Conservation (phyloP, 2,113 vertebrate species). For the Prietella phreatophila region DNA sequence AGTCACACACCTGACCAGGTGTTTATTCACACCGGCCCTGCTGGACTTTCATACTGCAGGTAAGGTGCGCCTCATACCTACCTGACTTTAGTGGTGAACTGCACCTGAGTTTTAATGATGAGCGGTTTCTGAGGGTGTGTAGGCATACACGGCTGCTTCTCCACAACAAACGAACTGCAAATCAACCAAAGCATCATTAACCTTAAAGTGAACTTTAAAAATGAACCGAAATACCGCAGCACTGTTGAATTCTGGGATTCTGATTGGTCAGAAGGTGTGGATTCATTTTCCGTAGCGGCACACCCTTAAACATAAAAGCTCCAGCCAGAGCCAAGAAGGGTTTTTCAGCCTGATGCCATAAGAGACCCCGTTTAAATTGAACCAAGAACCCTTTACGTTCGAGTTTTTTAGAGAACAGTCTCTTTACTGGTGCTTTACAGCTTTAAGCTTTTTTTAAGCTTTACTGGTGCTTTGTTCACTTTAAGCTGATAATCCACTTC, state of each 20-base stretch:
- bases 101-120: conserved; percentile 94
- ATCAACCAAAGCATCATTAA: conserved; percentile 1
- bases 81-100: conserved; percentile 97
- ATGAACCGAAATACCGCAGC: background rate
- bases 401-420: no score
- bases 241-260: background rate
- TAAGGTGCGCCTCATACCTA: conserved; percentile 58
- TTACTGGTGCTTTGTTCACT: no score
- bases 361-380: no score
- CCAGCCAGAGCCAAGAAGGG: no score
- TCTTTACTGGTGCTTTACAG: no score
- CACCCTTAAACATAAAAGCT: no score
- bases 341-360: no score
- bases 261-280: background rate
- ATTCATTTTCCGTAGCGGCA: background rate
- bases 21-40: background rate
- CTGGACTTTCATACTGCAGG: background rate
- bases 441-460: no score
- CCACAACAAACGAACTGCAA: conserved; percentile 90
- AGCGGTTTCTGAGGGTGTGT: conserved; percentile 93
- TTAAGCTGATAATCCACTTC: no score
- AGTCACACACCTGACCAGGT: background rate
- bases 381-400: no score
- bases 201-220: no score
- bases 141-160: conserved; percentile 96